phyloP scores from a whole-genome alignment of 2,797 vertebrate species.

The Enteromius argenteus region DNA sequence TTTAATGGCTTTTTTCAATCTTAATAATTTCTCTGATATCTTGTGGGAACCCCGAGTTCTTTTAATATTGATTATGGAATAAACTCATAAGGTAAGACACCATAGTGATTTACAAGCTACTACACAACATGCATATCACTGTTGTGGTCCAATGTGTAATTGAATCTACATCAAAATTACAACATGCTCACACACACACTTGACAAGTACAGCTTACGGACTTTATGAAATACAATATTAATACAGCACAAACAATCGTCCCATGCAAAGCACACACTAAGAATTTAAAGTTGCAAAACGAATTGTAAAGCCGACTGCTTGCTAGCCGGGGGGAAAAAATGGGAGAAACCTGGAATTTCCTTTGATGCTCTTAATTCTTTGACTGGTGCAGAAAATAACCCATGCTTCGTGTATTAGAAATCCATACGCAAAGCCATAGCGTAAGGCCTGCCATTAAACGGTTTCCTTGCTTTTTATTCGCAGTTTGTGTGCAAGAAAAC shows the following conservation, averaged over 20 bases:
- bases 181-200: neutral
- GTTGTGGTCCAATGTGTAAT: neutral
- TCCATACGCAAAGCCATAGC: neutral
- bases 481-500: slow-evolving; percentile 32
- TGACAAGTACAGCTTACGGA: neutral
- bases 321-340: neutral
- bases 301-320: neutral
- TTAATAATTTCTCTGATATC: neutral
- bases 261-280: neutral
- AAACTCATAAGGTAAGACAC: too few species aligned
- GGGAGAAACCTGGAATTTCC: slow-evolving; percentile 1
- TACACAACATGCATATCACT: neutral
- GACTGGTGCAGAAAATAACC: neutral
- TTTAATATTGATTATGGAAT: neutral
- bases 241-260: neutral
- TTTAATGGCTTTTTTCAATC: neutral
- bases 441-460: neutral
- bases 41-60: neutral
- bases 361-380: neutral
- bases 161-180: neutral
- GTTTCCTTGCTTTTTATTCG: neutral
- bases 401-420: neutral
- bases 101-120: neutral
- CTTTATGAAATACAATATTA: neutral
- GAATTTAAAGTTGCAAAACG: neutral